These are phyloP conservation scores for Myotis yumanensis DNA, from an alignment of 2,113 vertebrate genomes.

Conservation along the genomic window DNA sequence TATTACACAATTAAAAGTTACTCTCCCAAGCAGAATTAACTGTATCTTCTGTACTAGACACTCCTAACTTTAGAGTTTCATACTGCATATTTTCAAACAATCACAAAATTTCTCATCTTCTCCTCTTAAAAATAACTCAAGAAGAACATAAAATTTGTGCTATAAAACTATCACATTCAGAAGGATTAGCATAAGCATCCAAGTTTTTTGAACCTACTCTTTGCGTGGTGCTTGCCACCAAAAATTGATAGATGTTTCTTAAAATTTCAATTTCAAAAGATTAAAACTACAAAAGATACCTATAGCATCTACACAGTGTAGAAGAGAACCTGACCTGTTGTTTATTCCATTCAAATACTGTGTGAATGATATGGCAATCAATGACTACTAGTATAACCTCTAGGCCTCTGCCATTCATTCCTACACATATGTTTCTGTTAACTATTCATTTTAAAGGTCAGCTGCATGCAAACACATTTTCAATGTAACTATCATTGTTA, in stretches of 20 bases:
- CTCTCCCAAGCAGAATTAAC: background rate
- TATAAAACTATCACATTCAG: background rate
- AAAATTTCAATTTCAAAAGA: slow-evolving; percentile 16
- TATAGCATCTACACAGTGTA: background rate
- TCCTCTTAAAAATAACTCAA: background rate
- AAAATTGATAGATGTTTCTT: background rate
- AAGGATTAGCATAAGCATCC: background rate
- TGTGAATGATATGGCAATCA: background rate
- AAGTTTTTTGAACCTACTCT: background rate
- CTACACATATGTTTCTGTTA: background rate
- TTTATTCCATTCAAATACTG: background rate
- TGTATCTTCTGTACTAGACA: background rate
- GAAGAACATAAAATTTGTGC: background rate
- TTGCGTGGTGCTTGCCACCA: background rate
- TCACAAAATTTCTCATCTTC: background rate
- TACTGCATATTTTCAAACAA: slow-evolving; percentile 5
- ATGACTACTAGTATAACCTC: background rate
- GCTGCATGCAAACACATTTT: background rate
- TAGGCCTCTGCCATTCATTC: background rate
- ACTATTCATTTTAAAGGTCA: background rate
- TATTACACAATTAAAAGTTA: background rate
- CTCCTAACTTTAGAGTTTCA: background rate
- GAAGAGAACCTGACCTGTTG: background rate
- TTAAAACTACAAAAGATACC: background rate
- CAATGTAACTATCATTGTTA: background rate